phyloP scores from a whole-genome alignment of 2,888 invertebrate species.

The Pseudococcus longispinus region DNA sequence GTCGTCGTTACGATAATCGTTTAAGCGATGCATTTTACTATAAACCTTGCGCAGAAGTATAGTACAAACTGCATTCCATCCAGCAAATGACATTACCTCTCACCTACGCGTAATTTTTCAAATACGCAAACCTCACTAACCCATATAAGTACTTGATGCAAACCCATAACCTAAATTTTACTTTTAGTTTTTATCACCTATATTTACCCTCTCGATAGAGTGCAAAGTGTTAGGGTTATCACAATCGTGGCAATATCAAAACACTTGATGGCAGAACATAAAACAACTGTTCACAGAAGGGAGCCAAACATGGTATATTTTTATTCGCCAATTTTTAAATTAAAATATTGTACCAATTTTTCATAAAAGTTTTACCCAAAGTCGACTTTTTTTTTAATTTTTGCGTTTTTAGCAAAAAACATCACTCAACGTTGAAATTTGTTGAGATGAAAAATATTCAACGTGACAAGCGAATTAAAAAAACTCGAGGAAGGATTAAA shows the following conservation, averaged over 20 bases:
- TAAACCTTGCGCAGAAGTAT: background rate
- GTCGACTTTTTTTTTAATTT: background rate
- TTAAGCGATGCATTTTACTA: background rate
- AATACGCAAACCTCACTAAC: background rate
- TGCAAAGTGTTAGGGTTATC: background rate
- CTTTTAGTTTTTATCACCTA: background rate
- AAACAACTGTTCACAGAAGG: background rate
- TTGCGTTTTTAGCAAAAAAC: background rate
- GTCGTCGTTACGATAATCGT: background rate
- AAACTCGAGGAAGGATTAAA: background rate
- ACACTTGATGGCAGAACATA: background rate
- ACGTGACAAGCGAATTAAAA: background rate
- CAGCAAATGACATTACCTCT: background rate
- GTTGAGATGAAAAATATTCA: background rate
- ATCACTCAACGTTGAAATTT: background rate
- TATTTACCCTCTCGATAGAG: background rate
- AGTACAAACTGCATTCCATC: background rate
- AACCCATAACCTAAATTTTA: slow-evolving; percentile 16
- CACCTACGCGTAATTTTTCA: background rate
- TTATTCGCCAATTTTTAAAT: background rate
- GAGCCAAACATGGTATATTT: background rate
- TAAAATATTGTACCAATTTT: background rate
- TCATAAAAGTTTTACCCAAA: background rate
- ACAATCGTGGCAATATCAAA: background rate
- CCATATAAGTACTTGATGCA: background rate